These are phyloP conservation scores for Vireo griseus DNA, from an alignment of 2,797 vertebrate genomes.

Conservation along the genomic window DNA sequence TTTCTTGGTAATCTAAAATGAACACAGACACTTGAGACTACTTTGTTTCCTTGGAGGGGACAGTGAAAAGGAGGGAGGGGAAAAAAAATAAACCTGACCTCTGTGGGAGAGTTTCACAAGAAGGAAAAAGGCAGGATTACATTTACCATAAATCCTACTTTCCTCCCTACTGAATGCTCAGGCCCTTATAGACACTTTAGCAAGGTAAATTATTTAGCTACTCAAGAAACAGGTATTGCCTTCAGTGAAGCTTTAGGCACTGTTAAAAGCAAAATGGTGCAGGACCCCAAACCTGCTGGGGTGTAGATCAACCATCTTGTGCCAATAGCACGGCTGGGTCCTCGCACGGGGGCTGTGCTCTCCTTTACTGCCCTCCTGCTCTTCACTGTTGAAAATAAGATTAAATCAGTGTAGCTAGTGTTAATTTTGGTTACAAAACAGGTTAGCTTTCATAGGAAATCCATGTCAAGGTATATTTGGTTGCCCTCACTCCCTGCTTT, in stretches of 20 bases:
- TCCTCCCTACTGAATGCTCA: neutral
- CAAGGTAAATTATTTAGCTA: neutral
- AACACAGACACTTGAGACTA: conserved; percentile 29
- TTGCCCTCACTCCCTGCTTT: neutral
- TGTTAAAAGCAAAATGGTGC: neutral
- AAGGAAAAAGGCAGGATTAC: neutral
- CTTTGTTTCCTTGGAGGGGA: conserved; percentile 19
- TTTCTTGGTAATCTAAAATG: conserved; percentile 49
- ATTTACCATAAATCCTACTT: neutral
- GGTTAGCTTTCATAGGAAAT: neutral
- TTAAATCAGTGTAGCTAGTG: neutral
- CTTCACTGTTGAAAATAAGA: neutral
- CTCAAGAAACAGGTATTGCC: neutral
- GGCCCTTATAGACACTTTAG: neutral
- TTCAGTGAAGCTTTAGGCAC: neutral
- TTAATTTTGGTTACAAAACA: neutral
- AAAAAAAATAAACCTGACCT: neutral
- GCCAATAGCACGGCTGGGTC: neutral
- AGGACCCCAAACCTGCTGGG: neutral
- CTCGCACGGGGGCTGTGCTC: accelerated
- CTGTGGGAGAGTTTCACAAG: conserved; percentile 12
- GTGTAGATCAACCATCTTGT: accelerated
- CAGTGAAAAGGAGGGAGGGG: neutral
- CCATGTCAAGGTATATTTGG: neutral
- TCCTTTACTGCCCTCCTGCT: neutral